Evolutionary conservation across 2,113 vertebrate genomes (phyloP).

Genomic region (Mustela lutreola): DNA sequence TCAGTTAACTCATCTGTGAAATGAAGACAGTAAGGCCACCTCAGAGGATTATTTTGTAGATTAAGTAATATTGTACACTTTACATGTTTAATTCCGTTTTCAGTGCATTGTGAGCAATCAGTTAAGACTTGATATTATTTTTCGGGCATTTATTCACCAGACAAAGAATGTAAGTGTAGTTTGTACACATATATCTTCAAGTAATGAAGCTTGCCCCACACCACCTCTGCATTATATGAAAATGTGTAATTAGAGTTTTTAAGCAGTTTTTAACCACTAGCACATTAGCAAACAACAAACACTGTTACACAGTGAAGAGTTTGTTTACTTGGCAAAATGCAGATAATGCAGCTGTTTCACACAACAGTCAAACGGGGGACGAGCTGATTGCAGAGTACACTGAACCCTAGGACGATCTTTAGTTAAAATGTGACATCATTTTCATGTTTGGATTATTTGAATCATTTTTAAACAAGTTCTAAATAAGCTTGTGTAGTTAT

Average conservation of each 20-base stretch:
- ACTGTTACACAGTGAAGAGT: constrained; percentile 33
- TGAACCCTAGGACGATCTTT: constrained; percentile 19
- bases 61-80: neutral
- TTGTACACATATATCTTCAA: constrained; percentile 29
- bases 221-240: constrained; percentile 69
- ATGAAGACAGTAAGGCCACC: neutral
- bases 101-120: neutral
- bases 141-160: neutral
- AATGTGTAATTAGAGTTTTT: constrained; percentile 77
- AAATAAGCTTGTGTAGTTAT: constrained; percentile 17
- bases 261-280: constrained; percentile 71
- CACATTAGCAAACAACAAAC: constrained; percentile 82
- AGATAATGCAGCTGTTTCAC: constrained; percentile 68
- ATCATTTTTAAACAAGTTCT: constrained; percentile 61
- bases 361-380: constrained; percentile 20
- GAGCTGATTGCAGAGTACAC: constrained; percentile 50
- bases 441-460: constrained; percentile 67
- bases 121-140: neutral
- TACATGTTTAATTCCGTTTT: neutral
- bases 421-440: constrained; percentile 59
- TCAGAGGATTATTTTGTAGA: neutral
- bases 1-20: neutral
- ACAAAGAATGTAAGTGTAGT: neutral
- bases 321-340: constrained; percentile 74
- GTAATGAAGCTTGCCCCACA: constrained; percentile 45